Evolutionary conservation across 1,140 invertebrate genomes (phyloP), one percentile per base, ranked within the genome.

Genomic region (Drosophila tropicalis): DNA sequence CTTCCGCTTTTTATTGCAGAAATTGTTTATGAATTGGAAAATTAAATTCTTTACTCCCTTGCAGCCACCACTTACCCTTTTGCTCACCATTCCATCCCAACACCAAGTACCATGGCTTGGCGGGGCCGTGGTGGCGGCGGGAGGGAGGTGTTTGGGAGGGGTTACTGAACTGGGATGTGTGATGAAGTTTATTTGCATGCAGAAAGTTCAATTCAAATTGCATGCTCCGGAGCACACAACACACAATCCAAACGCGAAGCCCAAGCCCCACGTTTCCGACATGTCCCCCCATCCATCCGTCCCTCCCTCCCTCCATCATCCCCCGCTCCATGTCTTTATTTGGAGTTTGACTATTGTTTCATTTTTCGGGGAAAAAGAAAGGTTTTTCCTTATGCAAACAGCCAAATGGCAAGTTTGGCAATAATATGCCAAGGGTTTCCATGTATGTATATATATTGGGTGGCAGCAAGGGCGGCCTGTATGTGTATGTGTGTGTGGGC

Each of bases 21-120:
- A 85, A 87, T 85, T 85, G 82, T 87, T 85, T 85, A 85, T 86
- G 82, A 85, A 85, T 85, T 85, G 82, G 82, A 79, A 85, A 85
- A 85, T 85, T 85, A 85, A 85, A 85, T 81, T 81, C 80, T 70
- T 76, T 65, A 81, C 82, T 69, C 47, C 62, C 67, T 47, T 19
- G 19, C 71, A 40, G 5, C 12, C 17, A 25, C 5, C 67, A 39
- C 34, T 22, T 47, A 19, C 44, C 10, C 40, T 29, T 36, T 12
- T n/a, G 7, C 34, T 5, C 9, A 29, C 29, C 6, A 29, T 29
- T 0, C 29, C 29, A 29, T 6, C 29, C 29, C 29, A 29, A 36
- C 34, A 36, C 34, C 34, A 36, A 36, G 7, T 5, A 29, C 29
- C 29, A 29, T 29, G 29, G 29, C 5, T 5, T 5, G 29, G 0